Conservation (phyloP, 2,797 vertebrate species). For the Chelmon rostratus region DNA sequence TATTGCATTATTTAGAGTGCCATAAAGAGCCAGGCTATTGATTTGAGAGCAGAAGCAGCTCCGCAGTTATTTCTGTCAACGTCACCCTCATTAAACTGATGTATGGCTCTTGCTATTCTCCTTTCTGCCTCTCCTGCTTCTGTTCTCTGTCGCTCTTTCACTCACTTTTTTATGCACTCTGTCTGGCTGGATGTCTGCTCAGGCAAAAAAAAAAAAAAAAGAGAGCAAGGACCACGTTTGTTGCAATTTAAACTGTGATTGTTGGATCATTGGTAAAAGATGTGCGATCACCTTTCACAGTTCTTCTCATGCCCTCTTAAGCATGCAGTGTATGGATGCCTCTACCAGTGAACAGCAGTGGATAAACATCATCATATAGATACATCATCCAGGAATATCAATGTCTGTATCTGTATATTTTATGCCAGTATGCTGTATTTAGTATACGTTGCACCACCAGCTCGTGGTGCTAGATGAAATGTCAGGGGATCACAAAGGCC, state of each 20-base stretch:
- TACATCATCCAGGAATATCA: background rate
- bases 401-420: too few species aligned
- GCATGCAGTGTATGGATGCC: background rate
- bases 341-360: too few species aligned
- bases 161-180: constrained; percentile 54
- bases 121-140: constrained; percentile 55
- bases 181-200: constrained; percentile 28
- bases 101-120: constrained; percentile 69
- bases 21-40: constrained; percentile 85
- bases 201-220: background rate
- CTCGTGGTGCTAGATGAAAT: background rate
- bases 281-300: background rate
- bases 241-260: constrained; percentile 21
- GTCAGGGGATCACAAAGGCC: background rate
- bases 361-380: background rate
- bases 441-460: too few species aligned
- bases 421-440: too few species aligned
- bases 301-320: background rate
- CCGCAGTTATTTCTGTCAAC: constrained; percentile 85
- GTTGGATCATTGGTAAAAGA: background rate
- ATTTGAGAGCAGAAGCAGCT: constrained; percentile 84
- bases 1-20: constrained; percentile 85
- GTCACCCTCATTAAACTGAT: constrained; percentile 86
- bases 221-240: background rate
- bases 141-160: constrained; percentile 40